These are phyloP conservation scores for Colius striatus DNA, from an alignment of 2,113 vertebrate species.

Conservation along the genomic window DNA sequence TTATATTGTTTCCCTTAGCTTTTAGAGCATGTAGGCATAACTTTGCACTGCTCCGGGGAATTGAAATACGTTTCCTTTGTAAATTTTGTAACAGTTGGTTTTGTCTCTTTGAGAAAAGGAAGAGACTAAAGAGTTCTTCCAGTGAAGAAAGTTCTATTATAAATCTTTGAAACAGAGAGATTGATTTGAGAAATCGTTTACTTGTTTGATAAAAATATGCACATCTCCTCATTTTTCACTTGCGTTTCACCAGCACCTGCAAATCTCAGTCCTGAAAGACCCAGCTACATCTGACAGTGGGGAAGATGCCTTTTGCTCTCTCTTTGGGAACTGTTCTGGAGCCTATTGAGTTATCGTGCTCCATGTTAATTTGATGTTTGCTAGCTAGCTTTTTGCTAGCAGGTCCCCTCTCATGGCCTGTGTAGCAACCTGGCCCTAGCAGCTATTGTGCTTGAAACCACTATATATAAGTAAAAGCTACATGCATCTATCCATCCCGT, in stretches of 20 bases:
- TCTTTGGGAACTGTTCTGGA: neutral
- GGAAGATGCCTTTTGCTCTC: neutral
- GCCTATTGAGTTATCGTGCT: neutral
- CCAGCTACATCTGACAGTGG: neutral
- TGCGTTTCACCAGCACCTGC: neutral
- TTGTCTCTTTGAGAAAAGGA: neutral
- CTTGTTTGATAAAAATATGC: neutral
- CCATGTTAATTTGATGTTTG: neutral
- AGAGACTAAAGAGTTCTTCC: neutral
- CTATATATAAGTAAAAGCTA: accelerated
- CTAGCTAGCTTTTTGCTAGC: neutral
- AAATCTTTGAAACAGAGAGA: neutral
- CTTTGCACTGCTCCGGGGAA: neutral
- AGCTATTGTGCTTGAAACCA: neutral
- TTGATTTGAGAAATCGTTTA: neutral
- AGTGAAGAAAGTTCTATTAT: neutral
- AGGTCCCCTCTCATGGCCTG: neutral
- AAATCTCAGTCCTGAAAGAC: neutral
- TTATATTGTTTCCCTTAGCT: neutral
- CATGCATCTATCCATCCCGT: too few species aligned
- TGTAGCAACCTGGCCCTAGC: neutral
- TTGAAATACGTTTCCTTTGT: neutral
- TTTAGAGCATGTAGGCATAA: neutral
- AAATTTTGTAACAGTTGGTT: neutral
- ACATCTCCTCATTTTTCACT: neutral